These are phyloP conservation scores for Rosalia funebris DNA, from an alignment of 2,888 invertebrate genomes.

Conservation along the genomic window DNA sequence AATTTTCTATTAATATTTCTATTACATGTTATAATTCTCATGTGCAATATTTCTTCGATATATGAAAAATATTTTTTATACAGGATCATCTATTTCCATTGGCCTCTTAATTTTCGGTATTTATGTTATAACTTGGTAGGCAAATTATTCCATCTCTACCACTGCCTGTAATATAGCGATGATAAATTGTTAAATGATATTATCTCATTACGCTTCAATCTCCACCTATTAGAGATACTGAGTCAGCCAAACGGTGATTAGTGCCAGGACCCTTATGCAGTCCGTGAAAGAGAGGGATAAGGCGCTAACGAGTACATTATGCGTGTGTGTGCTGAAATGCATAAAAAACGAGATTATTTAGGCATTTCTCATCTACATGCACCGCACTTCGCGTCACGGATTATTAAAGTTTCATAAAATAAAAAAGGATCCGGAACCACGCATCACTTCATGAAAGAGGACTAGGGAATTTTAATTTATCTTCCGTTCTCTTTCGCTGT, in stretches of 20 bases:
- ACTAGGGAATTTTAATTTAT: background rate
- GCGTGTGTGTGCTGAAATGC: constrained; percentile 48
- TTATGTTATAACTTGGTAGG: no score
- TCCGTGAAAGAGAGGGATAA: constrained; percentile 53
- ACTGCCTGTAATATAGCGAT: constrained; percentile 1
- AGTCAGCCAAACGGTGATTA: constrained; percentile 52
- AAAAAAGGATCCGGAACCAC: background rate
- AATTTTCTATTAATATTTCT: no score
- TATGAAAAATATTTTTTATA: no score
- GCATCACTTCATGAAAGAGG: background rate
- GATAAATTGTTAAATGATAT: constrained; percentile 52
- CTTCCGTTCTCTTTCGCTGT: background rate
- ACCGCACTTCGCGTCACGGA: constrained; percentile 4
- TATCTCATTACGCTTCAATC: constrained; percentile 46
- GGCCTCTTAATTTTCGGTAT: no score
- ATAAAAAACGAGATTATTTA: constrained; percentile 41
- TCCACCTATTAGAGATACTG: constrained; percentile 47
- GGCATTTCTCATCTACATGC: constrained; percentile 21
- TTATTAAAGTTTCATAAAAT: constrained; percentile 4
- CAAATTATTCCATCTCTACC: no score
- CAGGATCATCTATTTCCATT: no score
- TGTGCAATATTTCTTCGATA: no score
- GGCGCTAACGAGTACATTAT: constrained; percentile 50
- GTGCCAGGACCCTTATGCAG: constrained; percentile 39
- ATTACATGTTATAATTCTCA: no score